Base-by-base conservation (phyloP, 2,797 vertebrate genomes). In the Sitta carolinensis region DNA sequence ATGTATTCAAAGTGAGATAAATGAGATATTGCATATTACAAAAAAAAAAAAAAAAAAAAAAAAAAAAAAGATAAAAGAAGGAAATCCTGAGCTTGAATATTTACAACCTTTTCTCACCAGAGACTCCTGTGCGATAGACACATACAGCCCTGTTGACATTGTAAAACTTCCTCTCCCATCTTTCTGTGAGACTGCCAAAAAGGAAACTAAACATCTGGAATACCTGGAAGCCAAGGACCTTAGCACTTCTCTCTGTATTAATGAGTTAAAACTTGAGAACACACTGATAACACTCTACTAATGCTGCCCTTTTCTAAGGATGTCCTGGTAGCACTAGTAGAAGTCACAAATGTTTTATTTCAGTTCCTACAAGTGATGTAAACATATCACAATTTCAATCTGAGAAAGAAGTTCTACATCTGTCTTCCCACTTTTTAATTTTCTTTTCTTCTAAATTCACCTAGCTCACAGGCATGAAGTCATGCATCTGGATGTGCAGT, bases 141-240 rank as follows among this genome's bases (percentile, higher is more conserved):
- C 30, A 57, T 22, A 69, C 17, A 77, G 27, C 13, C 34, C 30
- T 69, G 67, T 18, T 80, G 76, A 79, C 42, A 75, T 3, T 69
- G 55, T 72, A 78, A 69, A 34, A 64, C 48, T 96, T 95, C 92
- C 79, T 94, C 54, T 89, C 45, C 36, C 0, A 1, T 72, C 34
- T 89, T 94, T 91, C 75, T 84, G 21, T 74, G 67, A 69, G 43
- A 45, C 19, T 93, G 79, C 43, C 75, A 91, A 90, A 94, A 93
- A 87, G 69, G 83, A 95, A 96, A 77, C 13, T 69, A 87, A 87
- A 80, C 27, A 69, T 80, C 51, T 75, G 64, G 43, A 94, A 63
- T 82, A 89, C 78, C 48, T 91, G 48, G 36, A 87, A 76, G 43
- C 8, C 20, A 69, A 80, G 58, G 40, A 5, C n/a, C 52, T 94